A percentile compares a stretch with the other conserved stretches of the same genome.
phyloP scores from a whole-genome alignment of 2,888 invertebrate genomes.

The Conops quadrifasciatus region DNA sequence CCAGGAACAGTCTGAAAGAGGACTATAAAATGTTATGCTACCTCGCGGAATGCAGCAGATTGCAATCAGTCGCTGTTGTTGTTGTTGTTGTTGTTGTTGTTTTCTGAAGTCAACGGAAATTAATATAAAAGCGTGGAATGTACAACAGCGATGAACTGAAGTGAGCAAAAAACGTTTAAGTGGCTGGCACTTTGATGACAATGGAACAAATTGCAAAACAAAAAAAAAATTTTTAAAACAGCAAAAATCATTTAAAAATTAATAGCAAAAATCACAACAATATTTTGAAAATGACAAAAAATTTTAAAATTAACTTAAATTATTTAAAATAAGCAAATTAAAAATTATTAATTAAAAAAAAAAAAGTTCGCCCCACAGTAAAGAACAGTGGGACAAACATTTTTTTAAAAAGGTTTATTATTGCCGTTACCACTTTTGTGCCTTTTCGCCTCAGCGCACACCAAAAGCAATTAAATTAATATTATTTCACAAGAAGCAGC shows the following conservation, averaged over 20 bases:
- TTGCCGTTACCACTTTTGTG: constrained; percentile 19
- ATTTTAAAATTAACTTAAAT: too few relatives aligned
- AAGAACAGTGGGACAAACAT: constrained; percentile 21
- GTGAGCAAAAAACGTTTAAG: constrained; percentile 28
- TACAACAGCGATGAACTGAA: constrained; percentile 9
- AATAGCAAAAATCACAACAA: too few relatives aligned
- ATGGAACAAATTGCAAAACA: neutral
- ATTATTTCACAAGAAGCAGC: constrained; percentile 28
- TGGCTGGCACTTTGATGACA: constrained; percentile 10
- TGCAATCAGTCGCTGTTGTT: neutral
- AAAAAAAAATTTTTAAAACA: too few relatives aligned
- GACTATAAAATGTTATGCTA: neutral
- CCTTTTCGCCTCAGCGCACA: constrained; percentile 26
- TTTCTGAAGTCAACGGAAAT: constrained; percentile 22
- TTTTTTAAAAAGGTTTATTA: too few relatives aligned
- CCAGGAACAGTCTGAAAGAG: neutral
- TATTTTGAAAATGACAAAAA: too few relatives aligned
- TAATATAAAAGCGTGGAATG: constrained; percentile 34
- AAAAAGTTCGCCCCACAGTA: too few relatives aligned
- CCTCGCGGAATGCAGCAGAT: neutral
- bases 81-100: constrained; percentile 14
- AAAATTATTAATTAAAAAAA: too few relatives aligned
- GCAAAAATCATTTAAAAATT: too few relatives aligned
- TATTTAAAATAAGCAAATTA: too few relatives aligned
- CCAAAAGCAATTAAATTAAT: constrained; percentile 36